A percentile compares a stretch with the other conserved stretches of the same genome.
These are phyloP conservation scores for Ecliptopera silaceata DNA, from an alignment of 2,888 invertebrate species.

Conservation along the genomic window DNA sequence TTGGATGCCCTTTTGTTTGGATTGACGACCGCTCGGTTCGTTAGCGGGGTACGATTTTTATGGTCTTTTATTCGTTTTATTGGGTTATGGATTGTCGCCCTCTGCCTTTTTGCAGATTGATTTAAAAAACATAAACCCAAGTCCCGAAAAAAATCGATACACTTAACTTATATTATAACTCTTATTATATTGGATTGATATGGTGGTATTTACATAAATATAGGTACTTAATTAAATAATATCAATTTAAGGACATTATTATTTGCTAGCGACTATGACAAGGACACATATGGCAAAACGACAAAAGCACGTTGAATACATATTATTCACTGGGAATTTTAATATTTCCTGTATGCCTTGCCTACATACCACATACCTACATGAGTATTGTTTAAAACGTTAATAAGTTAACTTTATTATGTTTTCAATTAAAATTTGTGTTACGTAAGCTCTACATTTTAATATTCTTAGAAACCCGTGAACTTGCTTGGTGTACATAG, in stretches of 20 bases:
- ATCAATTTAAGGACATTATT: too few species aligned
- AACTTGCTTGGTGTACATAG: too few species aligned
- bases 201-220: not conserved
- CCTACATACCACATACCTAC: too few species aligned
- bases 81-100: conserved; percentile 41
- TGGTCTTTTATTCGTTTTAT: conserved; percentile 36
- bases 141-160: too few species aligned
- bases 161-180: too few species aligned
- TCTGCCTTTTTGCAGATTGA: conserved; percentile 13
- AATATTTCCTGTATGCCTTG: conserved; percentile 18
- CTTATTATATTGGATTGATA: too few species aligned
- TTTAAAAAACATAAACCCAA: not conserved
- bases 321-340: conserved; percentile 7
- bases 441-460: not conserved
- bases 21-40: conserved; percentile 44
- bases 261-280: not conserved
- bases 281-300: conserved; percentile 14
- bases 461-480: too few species aligned
- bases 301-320: conserved; percentile 6
- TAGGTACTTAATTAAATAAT: not conserved
- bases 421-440: too few species aligned
- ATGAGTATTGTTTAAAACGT: too few species aligned
- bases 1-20: conserved; percentile 58
- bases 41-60: conserved; percentile 46
- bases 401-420: too few species aligned